Conservation (phyloP, 2,888 invertebrate genomes). For the Agapostemon virescens region DNA sequence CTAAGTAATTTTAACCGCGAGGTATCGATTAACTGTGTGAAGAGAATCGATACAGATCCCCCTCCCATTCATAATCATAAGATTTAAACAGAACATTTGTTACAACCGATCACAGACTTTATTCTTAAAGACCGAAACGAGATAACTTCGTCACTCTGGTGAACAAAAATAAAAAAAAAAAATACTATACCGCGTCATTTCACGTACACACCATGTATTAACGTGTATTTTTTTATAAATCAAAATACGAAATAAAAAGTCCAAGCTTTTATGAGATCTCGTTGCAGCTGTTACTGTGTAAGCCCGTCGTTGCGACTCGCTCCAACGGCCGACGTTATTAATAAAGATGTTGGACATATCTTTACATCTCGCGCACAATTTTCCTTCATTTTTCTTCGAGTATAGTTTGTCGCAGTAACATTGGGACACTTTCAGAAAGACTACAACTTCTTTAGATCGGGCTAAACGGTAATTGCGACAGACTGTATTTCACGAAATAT, state of each 20-base stretch:
- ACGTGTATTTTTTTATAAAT: conserved; percentile 79
- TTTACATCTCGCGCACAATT: conserved; percentile 17
- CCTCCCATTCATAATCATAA: conserved; percentile 55
- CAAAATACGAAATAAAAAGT: conserved; percentile 74
- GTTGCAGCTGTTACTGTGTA: conserved; percentile 36
- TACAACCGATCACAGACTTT: conserved; percentile 56
- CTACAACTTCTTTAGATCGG: too few relatives aligned
- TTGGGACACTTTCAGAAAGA: too few relatives aligned
- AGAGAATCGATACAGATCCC: conserved; percentile 42
- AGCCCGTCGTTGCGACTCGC: conserved; percentile 33
- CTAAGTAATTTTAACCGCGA: conserved; percentile 41
- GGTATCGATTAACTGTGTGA: conserved; percentile 20
- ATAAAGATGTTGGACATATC: conserved; percentile 48
- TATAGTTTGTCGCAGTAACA: too few relatives aligned
- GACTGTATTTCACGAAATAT: too few relatives aligned
- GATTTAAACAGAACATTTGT: conserved; percentile 49
- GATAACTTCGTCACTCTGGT: conserved; percentile 53
- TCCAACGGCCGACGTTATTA: conserved; percentile 22
- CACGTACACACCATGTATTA: conserved; percentile 73
- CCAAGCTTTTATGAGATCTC: conserved; percentile 73
- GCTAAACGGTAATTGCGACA: too few relatives aligned
- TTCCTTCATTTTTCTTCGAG: neutral
- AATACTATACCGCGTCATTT: conserved; percentile 61
- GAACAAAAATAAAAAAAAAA: too few relatives aligned
- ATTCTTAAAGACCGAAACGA: conserved; percentile 49